Base-by-base conservation (phyloP, 2,888 invertebrate genomes). In the Drosophila leonis region DNA sequence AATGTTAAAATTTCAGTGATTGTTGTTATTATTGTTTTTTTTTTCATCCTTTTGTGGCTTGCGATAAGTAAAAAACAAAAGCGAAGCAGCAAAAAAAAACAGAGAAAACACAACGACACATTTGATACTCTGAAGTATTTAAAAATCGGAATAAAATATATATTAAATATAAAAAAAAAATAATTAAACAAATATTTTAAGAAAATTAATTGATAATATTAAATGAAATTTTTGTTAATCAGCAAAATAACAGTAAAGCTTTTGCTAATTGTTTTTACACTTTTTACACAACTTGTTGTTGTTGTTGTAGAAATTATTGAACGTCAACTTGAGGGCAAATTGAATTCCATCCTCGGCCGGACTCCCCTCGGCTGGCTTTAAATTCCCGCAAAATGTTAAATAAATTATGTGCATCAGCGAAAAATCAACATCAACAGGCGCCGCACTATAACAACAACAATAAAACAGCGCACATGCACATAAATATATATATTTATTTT, bases 321-420 rank as follows among this genome's bases (percentile, higher is more conserved):
- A 35, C 39, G 42, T 2, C 37, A 54, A 20, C 24, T 18, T 39
- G 31, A 35, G 27, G 24, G 37, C 52, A 57, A 65, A 70, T 75
- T 70, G 57, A 75, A 63, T 75, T 54, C 12, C 48, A 29, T 10
- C 46, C 27, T 0, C 46, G 27, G 35, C 44, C 29, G 6, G 54
- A 29, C 42, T 37, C 37, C 8, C 54, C 64, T 69, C 60, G 52
- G 73, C 54, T 65, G 57, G 51, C 70, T 74, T 88, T 76, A 76
- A 88, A 80, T 66, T 68, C 81, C 78, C 81, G 56, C 78, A 86
- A 78, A 78, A 86, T 71, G 65, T 75, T 80, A 75, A 80, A 86
- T 88, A 86, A 88, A 81, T 86, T 83, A 86, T 83, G 66, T 63
- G 42, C 75, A 54, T 66, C 68, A 61, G 65, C 81, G 54, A 52